A percentile compares a stretch with the other conserved stretches of the same genome.
Conservation (phyloP, 2,888 invertebrate genomes). For the Lepidocyrtinus sp. region DNA sequence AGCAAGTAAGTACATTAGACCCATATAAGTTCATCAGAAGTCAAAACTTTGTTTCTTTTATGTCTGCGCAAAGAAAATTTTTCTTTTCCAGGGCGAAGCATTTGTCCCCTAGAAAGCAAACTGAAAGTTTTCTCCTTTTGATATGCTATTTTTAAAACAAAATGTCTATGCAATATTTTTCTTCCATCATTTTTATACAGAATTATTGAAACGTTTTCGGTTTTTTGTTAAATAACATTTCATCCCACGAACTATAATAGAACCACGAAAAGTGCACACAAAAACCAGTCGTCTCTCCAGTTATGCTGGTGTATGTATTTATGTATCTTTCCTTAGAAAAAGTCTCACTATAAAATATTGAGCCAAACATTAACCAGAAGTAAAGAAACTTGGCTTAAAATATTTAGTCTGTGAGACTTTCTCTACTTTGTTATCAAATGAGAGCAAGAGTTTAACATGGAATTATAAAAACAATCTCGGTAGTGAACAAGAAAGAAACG, state of each 20-base stretch:
- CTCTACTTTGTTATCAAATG: background rate
- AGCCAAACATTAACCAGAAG: background rate
- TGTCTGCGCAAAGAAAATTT: too few relatives aligned
- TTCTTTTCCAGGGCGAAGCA: too few relatives aligned
- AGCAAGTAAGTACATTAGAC: too few relatives aligned
- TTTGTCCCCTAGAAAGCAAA: too few relatives aligned
- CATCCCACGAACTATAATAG: background rate
- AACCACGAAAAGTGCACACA: background rate
- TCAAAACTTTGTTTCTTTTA: too few relatives aligned
- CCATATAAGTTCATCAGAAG: too few relatives aligned
- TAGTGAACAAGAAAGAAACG: background rate
- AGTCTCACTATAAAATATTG: too few relatives aligned
- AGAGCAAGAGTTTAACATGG: background rate
- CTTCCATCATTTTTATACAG: background rate
- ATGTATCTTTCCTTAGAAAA: background rate
- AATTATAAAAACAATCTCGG: background rate
- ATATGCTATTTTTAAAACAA: too few relatives aligned
- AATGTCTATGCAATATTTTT: too few relatives aligned
- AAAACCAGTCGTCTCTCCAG: background rate
- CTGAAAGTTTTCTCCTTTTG: too few relatives aligned
- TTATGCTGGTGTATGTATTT: background rate
- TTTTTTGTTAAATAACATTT: background rate
- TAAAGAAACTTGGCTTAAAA: background rate
- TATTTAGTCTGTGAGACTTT: background rate
- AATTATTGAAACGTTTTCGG: background rate